Evolutionary conservation across 2,888 invertebrate genomes (phyloP), one percentile per base, ranked within the genome.

Genomic region (Thereva unica): DNA sequence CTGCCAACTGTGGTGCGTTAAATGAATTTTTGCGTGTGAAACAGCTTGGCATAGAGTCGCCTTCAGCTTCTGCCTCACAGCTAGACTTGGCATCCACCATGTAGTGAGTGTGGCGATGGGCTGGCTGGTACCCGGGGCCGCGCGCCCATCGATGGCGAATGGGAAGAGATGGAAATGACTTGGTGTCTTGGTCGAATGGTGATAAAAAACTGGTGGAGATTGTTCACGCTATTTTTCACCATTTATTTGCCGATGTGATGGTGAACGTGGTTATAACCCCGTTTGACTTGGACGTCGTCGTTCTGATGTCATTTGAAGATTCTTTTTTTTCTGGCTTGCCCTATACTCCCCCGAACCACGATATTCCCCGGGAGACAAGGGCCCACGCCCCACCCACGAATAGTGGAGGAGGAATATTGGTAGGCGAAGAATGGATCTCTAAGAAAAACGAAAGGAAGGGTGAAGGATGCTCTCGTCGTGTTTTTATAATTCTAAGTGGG

Each of bases 401-500:
- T 23, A 23, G 23, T 45, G 45, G 45, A 7, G 45, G 45, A 7
- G n/a, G 10, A 45, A 42, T 42, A 42, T 8, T 7, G 42, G 9
- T 42, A 42, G 42, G 7, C 5, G 10, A 45, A 45, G 10, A 45
- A 45, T 10, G 4, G 23, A 47, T 10, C 10, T 12, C 10, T 6
- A 47, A 12, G 47, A 12, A 47, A 47, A 47, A 12, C 7, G 12
- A 47, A 12, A 47, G 7, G 5, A 12, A 10, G 23, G 7, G 35
- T 4, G 37, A 47, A 10, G 40, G 5, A 10, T 38, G 42, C 8
- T 49, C n/a, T 61, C 45, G 64, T 66, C 50, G 52, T 59, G 45
- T 59, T 61, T 61, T 53, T 64, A 66, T 68, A 68, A 66, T 68
- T 66, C 64, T 68, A 66, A 66, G 56, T 67, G 67, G 64, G 41